phyloP scores from a whole-genome alignment of 2,113 vertebrate genomes.

The Paralichthys olivaceus region DNA sequence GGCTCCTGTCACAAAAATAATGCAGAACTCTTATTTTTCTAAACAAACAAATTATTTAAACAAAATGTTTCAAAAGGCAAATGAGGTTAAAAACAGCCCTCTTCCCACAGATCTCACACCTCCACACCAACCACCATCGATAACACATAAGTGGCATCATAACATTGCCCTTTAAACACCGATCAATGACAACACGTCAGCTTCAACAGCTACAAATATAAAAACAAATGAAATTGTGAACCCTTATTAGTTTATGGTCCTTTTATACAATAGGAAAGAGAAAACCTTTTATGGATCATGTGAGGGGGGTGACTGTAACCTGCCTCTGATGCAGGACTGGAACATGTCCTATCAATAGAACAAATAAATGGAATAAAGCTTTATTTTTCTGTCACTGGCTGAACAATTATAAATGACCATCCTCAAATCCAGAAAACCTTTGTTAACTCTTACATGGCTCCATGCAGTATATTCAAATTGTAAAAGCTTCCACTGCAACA shows the following conservation, averaged over 20 bases:
- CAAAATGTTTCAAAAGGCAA: not conserved
- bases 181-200: slow-evolving; percentile 63
- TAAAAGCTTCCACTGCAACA: slow-evolving; percentile 17
- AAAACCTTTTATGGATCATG: slow-evolving; percentile 63
- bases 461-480: slow-evolving; percentile 1
- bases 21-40: not conserved
- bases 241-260: slow-evolving; percentile 61
- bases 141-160: slow-evolving; percentile 20
- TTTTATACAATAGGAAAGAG: slow-evolving; percentile 55
- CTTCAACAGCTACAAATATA: slow-evolving; percentile 15
- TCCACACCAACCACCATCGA: slow-evolving; percentile 7
- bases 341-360: slow-evolving; percentile 48
- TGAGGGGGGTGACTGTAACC: slow-evolving; percentile 32
- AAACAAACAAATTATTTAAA: slow-evolving; percentile 13
- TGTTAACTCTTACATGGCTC: not conserved
- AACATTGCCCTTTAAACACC: slow-evolving; percentile 43
- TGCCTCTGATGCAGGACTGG: slow-evolving; percentile 43
- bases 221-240: slow-evolving; percentile 24
- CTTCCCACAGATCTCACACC: slow-evolving; percentile 2
- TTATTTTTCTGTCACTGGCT: slow-evolving; percentile 25
- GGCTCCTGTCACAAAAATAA: not conserved
- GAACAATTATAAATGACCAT: slow-evolving; percentile 21
- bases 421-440: slow-evolving; percentile 11
- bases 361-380: slow-evolving; percentile 41
- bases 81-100: slow-evolving; percentile 1